These are phyloP conservation scores for Idaea biselata DNA, from an alignment of 2,888 invertebrate genomes.

Conservation along the genomic window DNA sequence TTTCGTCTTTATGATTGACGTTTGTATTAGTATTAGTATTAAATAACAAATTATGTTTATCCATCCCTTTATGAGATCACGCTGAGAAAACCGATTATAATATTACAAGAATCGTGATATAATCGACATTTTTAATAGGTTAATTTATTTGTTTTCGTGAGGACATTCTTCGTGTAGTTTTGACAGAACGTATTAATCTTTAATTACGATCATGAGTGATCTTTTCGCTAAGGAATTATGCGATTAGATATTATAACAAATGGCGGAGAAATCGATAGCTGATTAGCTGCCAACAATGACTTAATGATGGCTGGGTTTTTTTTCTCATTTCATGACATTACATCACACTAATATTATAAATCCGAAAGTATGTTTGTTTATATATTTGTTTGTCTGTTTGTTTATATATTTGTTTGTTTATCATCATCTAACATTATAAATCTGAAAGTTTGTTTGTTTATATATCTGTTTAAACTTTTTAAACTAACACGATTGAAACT, in stretches of 20 bases:
- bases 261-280: background rate
- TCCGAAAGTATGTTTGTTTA: too few relatives aligned
- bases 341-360: too few relatives aligned
- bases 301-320: background rate
- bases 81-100: conserved; percentile 58
- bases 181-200: background rate
- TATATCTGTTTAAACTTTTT: too few relatives aligned
- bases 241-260: background rate
- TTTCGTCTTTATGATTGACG: conserved; percentile 54
- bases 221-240: background rate
- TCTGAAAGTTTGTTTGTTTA: too few relatives aligned
- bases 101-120: conserved; percentile 39
- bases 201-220: background rate
- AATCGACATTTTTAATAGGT: conserved; percentile 32
- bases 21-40: conserved; percentile 45
- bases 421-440: too few relatives aligned
- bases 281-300: background rate
- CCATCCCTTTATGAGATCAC: conserved; percentile 50
- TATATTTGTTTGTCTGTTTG: too few relatives aligned
- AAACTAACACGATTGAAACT: too few relatives aligned
- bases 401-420: too few relatives aligned
- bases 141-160: background rate
- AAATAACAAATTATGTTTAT: conserved; percentile 47
- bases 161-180: background rate
- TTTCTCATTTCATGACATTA: background rate